phyloP scores from a whole-genome alignment of 2,113 vertebrate species.

The Quiscalus mexicanus region DNA sequence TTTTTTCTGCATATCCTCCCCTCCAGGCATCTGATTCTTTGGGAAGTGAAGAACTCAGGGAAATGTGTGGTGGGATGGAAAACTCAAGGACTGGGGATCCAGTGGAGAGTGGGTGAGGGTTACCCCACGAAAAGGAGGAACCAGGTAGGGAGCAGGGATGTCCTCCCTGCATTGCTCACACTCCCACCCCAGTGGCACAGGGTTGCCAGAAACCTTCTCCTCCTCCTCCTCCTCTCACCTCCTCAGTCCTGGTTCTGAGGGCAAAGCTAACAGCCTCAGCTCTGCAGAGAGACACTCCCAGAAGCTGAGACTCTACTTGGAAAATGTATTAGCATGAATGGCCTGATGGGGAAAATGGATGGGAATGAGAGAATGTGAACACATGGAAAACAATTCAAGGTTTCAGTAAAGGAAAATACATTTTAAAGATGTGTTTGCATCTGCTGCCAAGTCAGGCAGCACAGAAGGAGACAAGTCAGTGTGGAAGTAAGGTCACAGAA shows the following conservation, averaged over 20 bases:
- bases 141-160: accelerated
- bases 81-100: not conserved
- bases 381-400: constrained; percentile 3
- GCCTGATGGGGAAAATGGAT: not conserved
- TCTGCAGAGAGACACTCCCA: not conserved
- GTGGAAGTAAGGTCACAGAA: not conserved
- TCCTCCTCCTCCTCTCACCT: not conserved
- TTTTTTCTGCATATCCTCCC: not conserved
- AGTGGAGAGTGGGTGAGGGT: not conserved
- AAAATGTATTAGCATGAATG: not conserved
- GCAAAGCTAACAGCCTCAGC: not conserved
- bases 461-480: not conserved
- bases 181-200: not conserved
- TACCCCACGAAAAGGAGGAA: not conserved
- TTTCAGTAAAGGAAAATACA: not conserved
- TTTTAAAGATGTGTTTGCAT: not conserved
- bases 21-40: not conserved
- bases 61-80: not conserved
- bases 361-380: not conserved
- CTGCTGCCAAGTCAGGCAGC: constrained; percentile 20
- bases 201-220: not conserved
- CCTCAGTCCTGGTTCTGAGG: not conserved
- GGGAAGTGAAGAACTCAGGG: not conserved
- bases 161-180: not conserved
- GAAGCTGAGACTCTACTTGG: not conserved